These are phyloP conservation scores for Paraplagusia blochii DNA, from an alignment of 2,113 vertebrate genomes.

Conservation along the genomic window DNA sequence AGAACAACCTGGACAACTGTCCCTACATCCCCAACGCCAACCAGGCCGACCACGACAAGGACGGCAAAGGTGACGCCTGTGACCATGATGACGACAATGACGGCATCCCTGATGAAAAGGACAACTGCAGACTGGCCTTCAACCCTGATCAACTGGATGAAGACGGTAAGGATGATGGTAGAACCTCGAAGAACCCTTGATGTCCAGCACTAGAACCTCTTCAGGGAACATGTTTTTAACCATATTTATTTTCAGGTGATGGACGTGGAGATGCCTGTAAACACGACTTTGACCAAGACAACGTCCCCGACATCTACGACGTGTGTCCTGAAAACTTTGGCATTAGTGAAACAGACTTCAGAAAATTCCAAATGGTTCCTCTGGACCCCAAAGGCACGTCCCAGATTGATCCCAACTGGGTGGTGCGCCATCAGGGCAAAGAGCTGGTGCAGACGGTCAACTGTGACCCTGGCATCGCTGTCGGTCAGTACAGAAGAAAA, in stretches of 20 bases:
- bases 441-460: slow-evolving; percentile 98
- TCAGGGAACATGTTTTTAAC: not conserved
- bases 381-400: slow-evolving; percentile 97
- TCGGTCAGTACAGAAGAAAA: slow-evolving; percentile 76
- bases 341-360: slow-evolving; percentile 96
- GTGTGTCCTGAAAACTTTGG: slow-evolving; percentile 96
- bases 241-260: slow-evolving; percentile 77
- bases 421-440: slow-evolving; percentile 97
- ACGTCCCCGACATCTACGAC: slow-evolving; percentile 91
- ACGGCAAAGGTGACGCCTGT: slow-evolving; percentile 95
- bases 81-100: slow-evolving; percentile 98
- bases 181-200: not conserved
- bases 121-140: slow-evolving; percentile 91
- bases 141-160: slow-evolving; percentile 94
- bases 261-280: slow-evolving; percentile 96
- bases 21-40: slow-evolving; percentile 97
- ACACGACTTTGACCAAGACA: slow-evolving; percentile 96
- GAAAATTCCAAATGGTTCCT: slow-evolving; percentile 98
- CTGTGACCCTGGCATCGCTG: slow-evolving; percentile 96
- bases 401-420: slow-evolving; percentile 98
- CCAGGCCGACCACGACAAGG: slow-evolving; percentile 97
- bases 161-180: slow-evolving; percentile 80
- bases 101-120: slow-evolving; percentile 95
- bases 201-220: not conserved
- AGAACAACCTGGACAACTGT: slow-evolving; percentile 99